phyloP scores from a whole-genome alignment of 1,140 invertebrate species.

The Aradophagus sp. region DNA sequence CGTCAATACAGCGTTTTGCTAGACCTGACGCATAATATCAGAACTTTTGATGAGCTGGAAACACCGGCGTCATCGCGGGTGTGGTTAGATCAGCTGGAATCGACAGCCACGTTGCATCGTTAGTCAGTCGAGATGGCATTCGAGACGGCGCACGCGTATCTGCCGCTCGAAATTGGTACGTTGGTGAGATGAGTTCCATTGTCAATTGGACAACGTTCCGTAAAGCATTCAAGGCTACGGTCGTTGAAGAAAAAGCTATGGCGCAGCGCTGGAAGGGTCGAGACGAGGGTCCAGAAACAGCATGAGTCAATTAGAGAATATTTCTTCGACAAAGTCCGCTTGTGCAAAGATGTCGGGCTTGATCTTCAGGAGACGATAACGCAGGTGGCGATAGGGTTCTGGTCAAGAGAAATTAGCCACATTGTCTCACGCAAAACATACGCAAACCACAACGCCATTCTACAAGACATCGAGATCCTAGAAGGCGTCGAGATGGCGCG shows the following conservation, averaged over 20 bases:
- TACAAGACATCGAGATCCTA: slow-evolving; percentile 9
- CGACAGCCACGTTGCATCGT: slow-evolving; percentile 12
- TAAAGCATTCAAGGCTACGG: slow-evolving; percentile 10
- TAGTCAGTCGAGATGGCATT: slow-evolving; percentile 20
- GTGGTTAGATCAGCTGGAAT: slow-evolving; percentile 18
- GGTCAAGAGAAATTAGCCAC: slow-evolving; percentile 19
- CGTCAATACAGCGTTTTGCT: slow-evolving; percentile 9
- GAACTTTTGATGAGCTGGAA: slow-evolving; percentile 12
- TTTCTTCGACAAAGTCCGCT: slow-evolving; percentile 26
- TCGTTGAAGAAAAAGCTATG: slow-evolving; percentile 15
- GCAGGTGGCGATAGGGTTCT: slow-evolving; percentile 21
- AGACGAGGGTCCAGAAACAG: slow-evolving; percentile 4
- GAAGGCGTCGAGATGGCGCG: slow-evolving; percentile 5
- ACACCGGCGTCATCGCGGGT: slow-evolving; percentile 2
- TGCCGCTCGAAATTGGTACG: slow-evolving; percentile 38
- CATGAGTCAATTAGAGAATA: slow-evolving; percentile 19
- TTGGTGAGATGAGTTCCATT: slow-evolving; percentile 14
- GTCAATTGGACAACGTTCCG: slow-evolving; percentile 16
- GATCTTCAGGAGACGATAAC: slow-evolving; percentile 6
- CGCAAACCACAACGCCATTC: slow-evolving; percentile 7
- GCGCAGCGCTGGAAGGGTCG: slow-evolving; percentile 24
- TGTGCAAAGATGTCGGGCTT: slow-evolving; percentile 17
- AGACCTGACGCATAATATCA: slow-evolving; percentile 13
- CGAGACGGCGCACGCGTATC: slow-evolving; percentile 19
- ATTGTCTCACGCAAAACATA: not conserved